phyloP scores from a whole-genome alignment of 2,888 invertebrate genomes.

The Endotricha flammealis region DNA sequence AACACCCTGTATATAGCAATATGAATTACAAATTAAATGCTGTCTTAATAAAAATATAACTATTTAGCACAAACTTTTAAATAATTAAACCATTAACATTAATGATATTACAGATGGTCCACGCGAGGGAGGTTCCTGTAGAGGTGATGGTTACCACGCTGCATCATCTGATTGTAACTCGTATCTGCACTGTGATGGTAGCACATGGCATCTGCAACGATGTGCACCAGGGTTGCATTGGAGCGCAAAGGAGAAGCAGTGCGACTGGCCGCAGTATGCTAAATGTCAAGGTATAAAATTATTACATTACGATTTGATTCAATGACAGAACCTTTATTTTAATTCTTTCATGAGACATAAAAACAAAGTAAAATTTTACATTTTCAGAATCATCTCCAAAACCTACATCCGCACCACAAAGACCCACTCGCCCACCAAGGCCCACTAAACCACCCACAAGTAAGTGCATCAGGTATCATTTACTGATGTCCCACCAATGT shows the following conservation, averaged over 20 bases:
- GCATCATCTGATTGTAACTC: slow-evolving; percentile 84
- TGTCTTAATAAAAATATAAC: too few relatives aligned
- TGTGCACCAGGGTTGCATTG: slow-evolving; percentile 92
- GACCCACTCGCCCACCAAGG: slow-evolving; percentile 44
- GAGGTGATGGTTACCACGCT: slow-evolving; percentile 64
- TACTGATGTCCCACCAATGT: too few relatives aligned
- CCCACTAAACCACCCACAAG: slow-evolving; percentile 33
- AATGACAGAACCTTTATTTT: too few relatives aligned
- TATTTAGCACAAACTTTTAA: too few relatives aligned
- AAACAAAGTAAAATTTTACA: too few relatives aligned
- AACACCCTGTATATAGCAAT: too few relatives aligned
- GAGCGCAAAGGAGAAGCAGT: slow-evolving; percentile 82
- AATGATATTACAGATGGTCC: slow-evolving; percentile 25
- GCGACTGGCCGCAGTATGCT: slow-evolving; percentile 89
- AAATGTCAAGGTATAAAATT: slow-evolving; percentile 75
- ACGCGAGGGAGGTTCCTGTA: slow-evolving; percentile 42
- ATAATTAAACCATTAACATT: too few relatives aligned
- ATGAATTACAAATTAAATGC: too few relatives aligned
- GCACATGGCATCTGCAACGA: slow-evolving; percentile 81
- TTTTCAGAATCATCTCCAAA: slow-evolving; percentile 28
- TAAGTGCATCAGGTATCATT: too few relatives aligned
- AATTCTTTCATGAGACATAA: too few relatives aligned
- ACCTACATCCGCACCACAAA: slow-evolving; percentile 44
- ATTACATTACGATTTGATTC: too few relatives aligned
- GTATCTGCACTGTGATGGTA: slow-evolving; percentile 86